Base-by-base conservation (phyloP, 2,888 invertebrate genomes). In the Agrochola litura region DNA sequence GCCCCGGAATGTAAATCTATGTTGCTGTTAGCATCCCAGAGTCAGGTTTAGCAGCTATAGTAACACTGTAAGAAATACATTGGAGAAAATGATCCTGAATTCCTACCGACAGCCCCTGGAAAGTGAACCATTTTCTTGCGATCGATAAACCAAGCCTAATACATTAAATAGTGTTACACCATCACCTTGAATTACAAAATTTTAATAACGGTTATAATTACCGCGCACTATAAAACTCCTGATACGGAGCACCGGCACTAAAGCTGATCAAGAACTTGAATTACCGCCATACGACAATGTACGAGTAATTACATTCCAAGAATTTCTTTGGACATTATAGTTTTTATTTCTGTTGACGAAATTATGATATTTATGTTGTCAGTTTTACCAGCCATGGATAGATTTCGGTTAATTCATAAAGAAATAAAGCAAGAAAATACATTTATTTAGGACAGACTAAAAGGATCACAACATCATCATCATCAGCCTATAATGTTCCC, bases 201-300 rank as follows among this genome's bases (percentile, higher is more conserved):
- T 64, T 60, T 58, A 58, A 68, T 69, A 73, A 52, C 58, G 14
- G 30, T 56, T 49, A 54, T 54, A 70, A 70, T 69, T 60, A 65
- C 25, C 75, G 52, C 41, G 76, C 41, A 60, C 58, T 43, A 76
- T 78, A 49, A 75, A 78, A 58, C 64, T 43, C 30, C 8, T 19
- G 60, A 79, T 77, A 77, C 22, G 16, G 16, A 46, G 8, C 46
- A 65, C 52, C 58, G 69, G 30, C 25, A 65, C 69, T 68, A 73
- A 79, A 64, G n/a, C 25, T 19, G 63, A 77, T 79, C 52, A 66
- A 69, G 69, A 70, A 58, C 54, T 77, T 52, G 14, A 52, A 65
- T 58, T 65, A 65, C 43, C n/a, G 43, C 22, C 14, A 22, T 25
- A 25, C 14, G 25, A 64, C 54, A 77, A 63, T 67, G 56, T 76